Evolutionary conservation across 1,140 invertebrate species (phyloP), one percentile per base, ranked within the genome.

Genomic region (Pentalonia nigronervosa): DNA sequence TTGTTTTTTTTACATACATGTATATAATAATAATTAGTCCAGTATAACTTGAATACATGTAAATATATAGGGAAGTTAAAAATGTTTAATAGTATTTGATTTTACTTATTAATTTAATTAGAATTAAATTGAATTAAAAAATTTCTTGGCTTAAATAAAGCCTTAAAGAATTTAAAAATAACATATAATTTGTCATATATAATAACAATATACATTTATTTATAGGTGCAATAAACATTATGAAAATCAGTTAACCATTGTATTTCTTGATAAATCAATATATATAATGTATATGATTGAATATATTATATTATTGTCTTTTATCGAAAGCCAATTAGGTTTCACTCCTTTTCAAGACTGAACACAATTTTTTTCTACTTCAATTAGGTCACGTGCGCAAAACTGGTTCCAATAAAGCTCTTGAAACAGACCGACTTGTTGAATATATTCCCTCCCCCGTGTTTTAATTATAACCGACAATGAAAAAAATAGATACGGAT

Each of bases 321-420:
- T 17, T 47, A 47, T 86, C 41, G 30, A 86, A 86, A 86, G 36
- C 45, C 84, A 47, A 86, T 86, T 86, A 86, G 53, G 53, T 90
- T 90, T 90, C 88, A 45, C 36, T 90, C 89, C 53, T 67, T 67
- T 67, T 6, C 41, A 30, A 41, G 56, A 67, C 36, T 45, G 53
- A 30, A 90, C 41, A 45, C 53, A 45, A 48, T 88, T 90, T 90
- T 90, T 90, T 90, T 45, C 41, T 41, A 8, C 41, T 90, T 90
- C 89, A 90, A 90, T 90, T 90, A 90, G 89, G 89, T 90, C 89
- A 90, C 56, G 89, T 90, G 89, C 36, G 56, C 17, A 45, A 67
- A 90, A 90, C 89, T n/a, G 89, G 89, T 90, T 90, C 34, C 53
- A 67, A 67, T 67, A 88, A 90, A 90, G 53, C 53, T 90, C 89